Conservation (phyloP, 2,113 vertebrate genomes). For the Geothlypis trichas region DNA sequence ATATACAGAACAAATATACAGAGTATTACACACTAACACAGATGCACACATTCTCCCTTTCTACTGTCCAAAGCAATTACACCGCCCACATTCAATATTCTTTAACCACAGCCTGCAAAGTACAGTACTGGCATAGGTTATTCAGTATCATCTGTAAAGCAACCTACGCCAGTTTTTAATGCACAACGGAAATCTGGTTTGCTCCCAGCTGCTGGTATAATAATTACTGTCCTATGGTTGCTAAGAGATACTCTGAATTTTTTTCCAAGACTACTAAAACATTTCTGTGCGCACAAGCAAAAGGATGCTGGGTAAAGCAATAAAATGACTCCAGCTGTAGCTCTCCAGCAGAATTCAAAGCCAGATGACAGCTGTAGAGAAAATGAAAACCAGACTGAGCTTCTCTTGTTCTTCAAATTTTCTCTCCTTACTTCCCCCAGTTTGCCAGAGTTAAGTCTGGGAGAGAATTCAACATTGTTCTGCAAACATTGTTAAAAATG, state of each 20-base stretch:
- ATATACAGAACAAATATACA: neutral
- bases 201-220: conserved; percentile 90
- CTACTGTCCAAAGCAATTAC: conserved; percentile 56
- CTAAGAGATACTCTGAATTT: conserved; percentile 90
- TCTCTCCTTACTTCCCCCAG: conserved; percentile 55
- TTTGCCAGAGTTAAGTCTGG: conserved; percentile 53
- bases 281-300: conserved; percentile 77
- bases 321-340: conserved; percentile 91
- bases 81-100: conserved; percentile 75
- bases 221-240: conserved; percentile 93
- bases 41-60: conserved; percentile 25
- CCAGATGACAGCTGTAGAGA: conserved; percentile 87
- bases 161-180: conserved; percentile 89
- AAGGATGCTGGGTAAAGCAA: conserved; percentile 86
- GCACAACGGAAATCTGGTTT: conserved; percentile 92
- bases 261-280: conserved; percentile 73
- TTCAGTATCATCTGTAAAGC: conserved; percentile 85
- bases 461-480: conserved; percentile 53
- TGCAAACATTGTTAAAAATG: conserved; percentile 59
- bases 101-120: conserved; percentile 74
- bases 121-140: conserved; percentile 78
- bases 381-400: conserved; percentile 87
- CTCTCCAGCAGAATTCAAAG: conserved; percentile 85
- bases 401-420: conserved; percentile 81
- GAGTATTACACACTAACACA: conserved; percentile 19